Conservation (phyloP, 2,888 invertebrate species). For the Scaptomyza parva region DNA sequence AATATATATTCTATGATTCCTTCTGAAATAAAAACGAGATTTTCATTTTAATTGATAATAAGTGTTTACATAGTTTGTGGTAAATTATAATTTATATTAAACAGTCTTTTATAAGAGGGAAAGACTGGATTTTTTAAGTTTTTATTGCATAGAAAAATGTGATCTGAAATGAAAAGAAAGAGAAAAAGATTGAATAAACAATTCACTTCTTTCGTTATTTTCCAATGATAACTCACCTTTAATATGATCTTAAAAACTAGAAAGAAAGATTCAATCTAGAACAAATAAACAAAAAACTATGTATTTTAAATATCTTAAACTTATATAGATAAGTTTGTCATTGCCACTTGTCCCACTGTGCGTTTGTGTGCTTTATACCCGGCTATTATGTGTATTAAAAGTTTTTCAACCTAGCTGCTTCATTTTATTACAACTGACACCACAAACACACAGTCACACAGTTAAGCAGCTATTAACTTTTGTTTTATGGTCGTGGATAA, state of each 20-base stretch:
- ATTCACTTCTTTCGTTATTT: no score
- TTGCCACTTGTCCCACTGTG: constrained; percentile 14
- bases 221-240: no score
- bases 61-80: background rate
- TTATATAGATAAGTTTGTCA: background rate
- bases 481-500: constrained; percentile 67
- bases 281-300: no score
- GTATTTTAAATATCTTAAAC: no score
- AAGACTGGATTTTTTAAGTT: no score
- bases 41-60: background rate
- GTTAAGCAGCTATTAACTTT: constrained; percentile 72
- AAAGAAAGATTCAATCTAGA: no score
- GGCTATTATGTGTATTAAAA: constrained; percentile 80
- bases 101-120: no score
- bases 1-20: background rate
- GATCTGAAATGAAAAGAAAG: no score
- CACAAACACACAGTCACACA: constrained; percentile 26
- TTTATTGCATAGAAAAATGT: no score
- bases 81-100: background rate
- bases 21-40: background rate
- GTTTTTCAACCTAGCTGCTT: constrained; percentile 69
- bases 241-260: no score
- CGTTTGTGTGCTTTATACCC: constrained; percentile 53
- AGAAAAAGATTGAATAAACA: no score
- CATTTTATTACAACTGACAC: constrained; percentile 77